Evolutionary conservation across 2,113 vertebrate species (phyloP).

Genomic region (Prunella fulvescens): DNA sequence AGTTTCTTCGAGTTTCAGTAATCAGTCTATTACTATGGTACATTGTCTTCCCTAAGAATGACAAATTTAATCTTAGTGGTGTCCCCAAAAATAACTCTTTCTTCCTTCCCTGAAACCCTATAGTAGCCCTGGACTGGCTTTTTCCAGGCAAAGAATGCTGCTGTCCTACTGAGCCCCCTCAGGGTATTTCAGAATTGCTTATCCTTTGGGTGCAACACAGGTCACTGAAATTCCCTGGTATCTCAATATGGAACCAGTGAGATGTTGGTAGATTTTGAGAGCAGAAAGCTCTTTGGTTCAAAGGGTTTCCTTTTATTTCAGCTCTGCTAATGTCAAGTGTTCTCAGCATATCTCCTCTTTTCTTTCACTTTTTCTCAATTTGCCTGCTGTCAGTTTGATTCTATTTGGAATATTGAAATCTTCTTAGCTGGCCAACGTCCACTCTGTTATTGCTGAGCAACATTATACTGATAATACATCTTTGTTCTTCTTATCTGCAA

Average conservation of each 20-base stretch:
- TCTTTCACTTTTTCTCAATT: background rate
- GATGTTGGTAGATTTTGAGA: background rate
- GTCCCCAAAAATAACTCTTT: background rate
- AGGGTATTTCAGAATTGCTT: background rate
- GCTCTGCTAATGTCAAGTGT: background rate
- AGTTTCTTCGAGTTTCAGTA: background rate
- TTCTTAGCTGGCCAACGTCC: background rate
- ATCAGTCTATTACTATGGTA: background rate
- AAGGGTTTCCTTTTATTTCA: background rate
- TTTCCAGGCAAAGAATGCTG: background rate
- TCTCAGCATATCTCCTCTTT: background rate
- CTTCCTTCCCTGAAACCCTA: background rate
- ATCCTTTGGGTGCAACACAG: background rate
- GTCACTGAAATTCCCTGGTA: background rate
- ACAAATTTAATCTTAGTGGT: background rate
- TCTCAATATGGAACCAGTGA: background rate
- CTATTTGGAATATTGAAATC: background rate
- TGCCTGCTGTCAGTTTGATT: background rate
- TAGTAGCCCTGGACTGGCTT: background rate
- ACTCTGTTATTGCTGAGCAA: background rate
- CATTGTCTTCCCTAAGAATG: background rate
- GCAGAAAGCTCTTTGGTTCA: background rate
- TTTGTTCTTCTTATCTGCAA: background rate
- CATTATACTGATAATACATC: background rate
- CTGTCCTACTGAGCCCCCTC: background rate